A percentile compares a stretch with the other conserved stretches of the same genome.
Evolutionary conservation across 92 coral and sea anemone species (phyloP).

Genomic region (Phenganax marumi): DNA sequence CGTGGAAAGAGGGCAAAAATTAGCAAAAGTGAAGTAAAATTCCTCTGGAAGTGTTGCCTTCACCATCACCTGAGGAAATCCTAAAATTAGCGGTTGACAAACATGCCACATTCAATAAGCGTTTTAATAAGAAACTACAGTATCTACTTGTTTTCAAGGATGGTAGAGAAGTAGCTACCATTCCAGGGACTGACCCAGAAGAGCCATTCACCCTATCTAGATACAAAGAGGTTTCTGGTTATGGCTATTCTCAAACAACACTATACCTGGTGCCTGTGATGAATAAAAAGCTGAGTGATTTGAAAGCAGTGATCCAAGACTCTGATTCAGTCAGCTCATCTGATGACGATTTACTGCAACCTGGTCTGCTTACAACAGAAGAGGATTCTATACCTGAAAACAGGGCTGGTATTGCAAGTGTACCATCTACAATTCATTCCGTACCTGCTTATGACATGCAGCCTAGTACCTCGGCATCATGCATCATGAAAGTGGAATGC

Average conservation of each 20-base stretch:
- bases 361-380: neutral
- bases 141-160: conserved; percentile 59
- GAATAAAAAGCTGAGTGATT: neutral
- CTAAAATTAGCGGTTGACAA: conserved; percentile 46
- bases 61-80: conserved; percentile 47
- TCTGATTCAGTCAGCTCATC: neutral
- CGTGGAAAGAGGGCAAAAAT: neutral
- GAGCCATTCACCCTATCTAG: conserved; percentile 56
- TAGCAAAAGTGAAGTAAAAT: conserved; percentile 46
- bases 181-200: conserved; percentile 59
- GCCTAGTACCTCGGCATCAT: conserved; percentile 9
- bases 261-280: conserved; percentile 45
- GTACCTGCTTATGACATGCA: neutral
- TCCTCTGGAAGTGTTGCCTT: conserved; percentile 51
- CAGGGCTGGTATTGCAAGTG: neutral
- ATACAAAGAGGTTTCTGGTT: conserved; percentile 60
- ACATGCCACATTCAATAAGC: conserved; percentile 58
- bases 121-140: conserved; percentile 46
- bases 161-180: conserved; percentile 53
- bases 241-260: conserved; percentile 54
- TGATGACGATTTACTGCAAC: neutral
- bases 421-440: neutral
- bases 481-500: conserved; percentile 31
- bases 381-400: neutral
- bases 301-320: conserved; percentile 4